These are phyloP conservation scores for Byasa hedistus DNA, from an alignment of 2,888 invertebrate species.

Conservation along the genomic window DNA sequence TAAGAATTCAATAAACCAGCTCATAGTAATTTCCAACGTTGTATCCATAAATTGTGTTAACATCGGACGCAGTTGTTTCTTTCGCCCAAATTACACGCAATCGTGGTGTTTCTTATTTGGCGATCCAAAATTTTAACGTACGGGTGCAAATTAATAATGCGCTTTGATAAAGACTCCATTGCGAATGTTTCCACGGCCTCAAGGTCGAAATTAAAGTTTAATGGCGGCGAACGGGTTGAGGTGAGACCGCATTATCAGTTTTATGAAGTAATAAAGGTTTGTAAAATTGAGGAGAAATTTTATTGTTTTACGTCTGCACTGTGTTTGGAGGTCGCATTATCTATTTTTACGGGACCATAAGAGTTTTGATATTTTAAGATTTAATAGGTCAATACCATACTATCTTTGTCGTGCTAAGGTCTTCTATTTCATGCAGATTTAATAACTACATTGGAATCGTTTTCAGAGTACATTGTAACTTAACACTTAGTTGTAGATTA, in stretches of 20 bases:
- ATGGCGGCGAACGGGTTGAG: slow-evolving; percentile 17
- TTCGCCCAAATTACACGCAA: slow-evolving; percentile 10
- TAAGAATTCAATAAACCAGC: slow-evolving; percentile 31
- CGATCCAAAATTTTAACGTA: slow-evolving; percentile 24
- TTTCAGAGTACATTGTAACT: too few relatives aligned
- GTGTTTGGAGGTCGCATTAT: slow-evolving; percentile 14
- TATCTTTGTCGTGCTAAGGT: too few relatives aligned
- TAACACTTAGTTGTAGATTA: too few relatives aligned
- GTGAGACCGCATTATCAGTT: slow-evolving; percentile 23
- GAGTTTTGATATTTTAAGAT: slow-evolving; percentile 15
- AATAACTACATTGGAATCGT: too few relatives aligned
- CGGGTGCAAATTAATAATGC: slow-evolving; percentile 27
- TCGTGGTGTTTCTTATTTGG: slow-evolving; percentile 27
- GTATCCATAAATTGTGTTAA: slow-evolving; percentile 11
- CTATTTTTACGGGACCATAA: slow-evolving; percentile 6
- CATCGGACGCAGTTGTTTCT: slow-evolving; percentile 1
- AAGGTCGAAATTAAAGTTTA: slow-evolving; percentile 21
- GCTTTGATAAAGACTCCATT: slow-evolving; percentile 40
- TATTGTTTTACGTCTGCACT: slow-evolving; percentile 18
- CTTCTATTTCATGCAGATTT: too few relatives aligned
- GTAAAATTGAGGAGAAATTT: slow-evolving; percentile 18
- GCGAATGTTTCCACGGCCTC: slow-evolving; percentile 24
- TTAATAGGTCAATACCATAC: neutral
- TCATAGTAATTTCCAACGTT: slow-evolving; percentile 17
- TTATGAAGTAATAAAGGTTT: slow-evolving; percentile 26